phyloP scores from a whole-genome alignment of 2,888 invertebrate species.

The Celastrina argiolus region DNA sequence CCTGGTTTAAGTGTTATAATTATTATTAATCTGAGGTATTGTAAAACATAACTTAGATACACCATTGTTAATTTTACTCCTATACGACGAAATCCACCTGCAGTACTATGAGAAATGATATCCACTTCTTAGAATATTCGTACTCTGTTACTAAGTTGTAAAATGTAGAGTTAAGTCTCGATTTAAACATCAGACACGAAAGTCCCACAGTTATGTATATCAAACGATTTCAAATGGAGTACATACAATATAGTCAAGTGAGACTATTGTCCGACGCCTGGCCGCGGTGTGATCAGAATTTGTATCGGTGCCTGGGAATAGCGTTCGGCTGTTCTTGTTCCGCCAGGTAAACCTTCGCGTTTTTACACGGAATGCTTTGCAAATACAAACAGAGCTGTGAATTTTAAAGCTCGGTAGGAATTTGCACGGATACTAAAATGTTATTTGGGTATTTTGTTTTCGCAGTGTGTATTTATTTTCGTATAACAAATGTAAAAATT shows the following conservation, averaged over 20 bases:
- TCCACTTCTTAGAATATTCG: not conserved
- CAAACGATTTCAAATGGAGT: conserved; percentile 34
- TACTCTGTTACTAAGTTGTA: not conserved
- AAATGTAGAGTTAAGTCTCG: conserved; percentile 3
- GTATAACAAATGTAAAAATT: not conserved
- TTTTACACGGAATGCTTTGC: conserved; percentile 63
- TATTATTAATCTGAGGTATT: too few relatives aligned
- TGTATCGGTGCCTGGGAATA: conserved; percentile 70
- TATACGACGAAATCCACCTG: not conserved
- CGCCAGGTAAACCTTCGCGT: conserved; percentile 66
- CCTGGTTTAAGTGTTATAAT: too few relatives aligned
- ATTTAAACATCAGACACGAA: conserved; percentile 19
- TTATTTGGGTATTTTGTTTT: not conserved
- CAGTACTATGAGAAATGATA: not conserved
- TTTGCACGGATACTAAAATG: conserved; percentile 46
- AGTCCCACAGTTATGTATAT: conserved; percentile 27
- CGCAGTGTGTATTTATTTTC: not conserved
- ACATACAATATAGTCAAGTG: conserved; percentile 33
- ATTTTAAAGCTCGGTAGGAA: conserved; percentile 51
- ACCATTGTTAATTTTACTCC: not conserved
- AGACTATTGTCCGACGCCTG: conserved; percentile 43
- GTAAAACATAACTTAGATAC: too few relatives aligned
- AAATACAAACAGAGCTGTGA: conserved; percentile 67
- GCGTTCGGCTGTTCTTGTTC: conserved; percentile 62
- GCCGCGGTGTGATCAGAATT: conserved; percentile 68